Conservation (phyloP, 1,140 invertebrate species). For the Orussus abietinus region DNA sequence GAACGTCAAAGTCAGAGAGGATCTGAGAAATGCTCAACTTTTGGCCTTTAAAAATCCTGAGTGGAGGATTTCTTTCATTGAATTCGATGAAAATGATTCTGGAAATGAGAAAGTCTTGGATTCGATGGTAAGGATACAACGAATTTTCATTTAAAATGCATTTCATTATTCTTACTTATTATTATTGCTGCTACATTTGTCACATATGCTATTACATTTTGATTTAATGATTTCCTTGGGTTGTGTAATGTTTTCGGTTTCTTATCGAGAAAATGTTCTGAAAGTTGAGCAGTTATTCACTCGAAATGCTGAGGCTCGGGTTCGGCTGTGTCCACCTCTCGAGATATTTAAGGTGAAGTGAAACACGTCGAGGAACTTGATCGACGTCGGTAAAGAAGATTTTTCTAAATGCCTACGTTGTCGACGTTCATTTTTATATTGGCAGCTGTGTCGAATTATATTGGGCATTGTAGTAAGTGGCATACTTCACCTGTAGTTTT, state of each 20-base stretch:
- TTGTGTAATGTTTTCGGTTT: constrained; percentile 15
- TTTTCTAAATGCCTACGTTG: too few species aligned
- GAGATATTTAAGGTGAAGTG: too few species aligned
- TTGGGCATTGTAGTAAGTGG: too few species aligned
- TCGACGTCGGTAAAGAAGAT: too few species aligned
- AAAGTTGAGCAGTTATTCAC: too few species aligned
- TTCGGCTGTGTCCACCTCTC: too few species aligned
- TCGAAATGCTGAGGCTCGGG: too few species aligned
- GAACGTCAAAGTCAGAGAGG: constrained; percentile 51
- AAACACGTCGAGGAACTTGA: too few species aligned
- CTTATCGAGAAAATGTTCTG: too few species aligned
- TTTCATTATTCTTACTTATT: not conserved
- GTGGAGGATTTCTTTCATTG: constrained; percentile 63
- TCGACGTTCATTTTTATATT: too few species aligned
- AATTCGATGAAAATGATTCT: constrained; percentile 43
- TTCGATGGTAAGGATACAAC: constrained; percentile 39
- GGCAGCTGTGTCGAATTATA: too few species aligned
- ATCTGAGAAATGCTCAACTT: constrained; percentile 64
- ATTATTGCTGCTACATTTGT: constrained; percentile 4
- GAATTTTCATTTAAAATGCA: constrained; percentile 2
- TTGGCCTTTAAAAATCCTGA: constrained; percentile 65
- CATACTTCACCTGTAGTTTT: too few species aligned
- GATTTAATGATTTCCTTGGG: not conserved
- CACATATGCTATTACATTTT: constrained; percentile 7
- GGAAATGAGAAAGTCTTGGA: constrained; percentile 32